A percentile compares a stretch with the other conserved stretches of the same genome.
Conservation (phyloP, 2,113 vertebrate species). For the Rhynchopsitta pachyrhyncha region DNA sequence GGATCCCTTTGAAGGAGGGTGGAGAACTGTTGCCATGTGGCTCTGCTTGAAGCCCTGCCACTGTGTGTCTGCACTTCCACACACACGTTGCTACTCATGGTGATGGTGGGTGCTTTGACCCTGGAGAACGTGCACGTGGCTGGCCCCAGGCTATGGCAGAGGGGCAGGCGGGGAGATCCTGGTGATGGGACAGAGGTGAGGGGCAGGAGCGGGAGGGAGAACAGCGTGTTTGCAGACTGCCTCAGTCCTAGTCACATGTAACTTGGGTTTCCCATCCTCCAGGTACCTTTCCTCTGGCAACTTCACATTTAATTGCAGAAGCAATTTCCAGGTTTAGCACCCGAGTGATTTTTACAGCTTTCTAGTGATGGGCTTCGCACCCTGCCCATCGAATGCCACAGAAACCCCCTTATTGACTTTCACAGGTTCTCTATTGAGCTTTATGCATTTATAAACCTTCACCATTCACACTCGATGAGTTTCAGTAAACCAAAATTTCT, state of each 20-base stretch:
- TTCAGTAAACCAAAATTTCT: not conserved
- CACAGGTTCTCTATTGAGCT: not conserved
- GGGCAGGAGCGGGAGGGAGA: not conserved
- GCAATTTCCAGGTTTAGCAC: not conserved
- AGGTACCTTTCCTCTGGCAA: not conserved
- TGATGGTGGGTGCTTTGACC: not conserved
- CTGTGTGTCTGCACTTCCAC: not conserved
- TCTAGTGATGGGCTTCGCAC: not conserved
- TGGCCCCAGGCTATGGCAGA: not conserved
- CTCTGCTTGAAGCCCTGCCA: not conserved
- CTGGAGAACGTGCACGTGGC: not conserved
- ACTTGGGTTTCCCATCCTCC: not conserved
- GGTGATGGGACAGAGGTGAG: not conserved
- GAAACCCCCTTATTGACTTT: not conserved
- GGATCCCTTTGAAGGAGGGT: not conserved
- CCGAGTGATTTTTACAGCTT: not conserved
- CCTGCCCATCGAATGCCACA: not conserved
- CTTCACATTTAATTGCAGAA: not conserved
- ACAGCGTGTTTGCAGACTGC: not conserved
- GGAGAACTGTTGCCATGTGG: not conserved
- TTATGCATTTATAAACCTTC: not conserved
- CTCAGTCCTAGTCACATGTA: not conserved
- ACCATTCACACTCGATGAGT: accelerated
- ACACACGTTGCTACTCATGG: not conserved
- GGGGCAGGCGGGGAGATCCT: not conserved